A percentile compares a stretch with the other conserved stretches of the same genome.
phyloP scores from a whole-genome alignment of 2,113 vertebrate species.

The Nannospalax galili region DNA sequence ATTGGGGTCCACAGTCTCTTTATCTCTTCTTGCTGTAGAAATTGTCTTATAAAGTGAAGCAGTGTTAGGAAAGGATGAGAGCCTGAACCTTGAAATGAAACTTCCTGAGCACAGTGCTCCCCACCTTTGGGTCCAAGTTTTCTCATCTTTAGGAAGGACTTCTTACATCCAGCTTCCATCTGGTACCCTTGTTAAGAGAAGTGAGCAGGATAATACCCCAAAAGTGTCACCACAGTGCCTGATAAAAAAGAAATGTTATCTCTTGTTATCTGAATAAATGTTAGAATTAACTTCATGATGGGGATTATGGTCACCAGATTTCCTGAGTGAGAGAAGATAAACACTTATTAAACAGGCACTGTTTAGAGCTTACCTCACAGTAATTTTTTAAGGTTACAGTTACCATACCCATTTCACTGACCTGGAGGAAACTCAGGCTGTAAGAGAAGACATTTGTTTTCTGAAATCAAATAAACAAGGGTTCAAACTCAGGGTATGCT shows the following conservation, averaged over 20 bases:
- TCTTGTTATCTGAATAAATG: neutral
- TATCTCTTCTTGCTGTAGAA: neutral
- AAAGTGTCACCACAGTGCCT: neutral
- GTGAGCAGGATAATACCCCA: neutral
- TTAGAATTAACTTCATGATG: neutral
- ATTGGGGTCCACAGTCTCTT: neutral
- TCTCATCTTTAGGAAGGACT: neutral
- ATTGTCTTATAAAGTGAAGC: neutral
- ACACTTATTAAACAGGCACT: neutral
- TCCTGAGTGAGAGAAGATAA: neutral
- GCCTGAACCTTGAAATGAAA: neutral
- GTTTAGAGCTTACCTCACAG: neutral
- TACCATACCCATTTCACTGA: neutral
- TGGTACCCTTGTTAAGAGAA: neutral
- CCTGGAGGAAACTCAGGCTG: neutral
- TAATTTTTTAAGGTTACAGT: neutral
- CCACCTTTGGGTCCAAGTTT: neutral
- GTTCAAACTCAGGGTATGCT: neutral
- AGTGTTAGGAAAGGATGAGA: neutral
- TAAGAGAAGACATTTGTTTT: neutral
- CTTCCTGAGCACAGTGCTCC: neutral
- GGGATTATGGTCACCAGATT: neutral
- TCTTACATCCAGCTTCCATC: neutral
- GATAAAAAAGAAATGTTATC: too few species aligned
- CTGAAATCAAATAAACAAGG: conserved; percentile 16